Evolutionary conservation across 2,888 invertebrate species (phyloP), one percentile per base, ranked within the genome.

Genomic region (Phaedon cochleariae): DNA sequence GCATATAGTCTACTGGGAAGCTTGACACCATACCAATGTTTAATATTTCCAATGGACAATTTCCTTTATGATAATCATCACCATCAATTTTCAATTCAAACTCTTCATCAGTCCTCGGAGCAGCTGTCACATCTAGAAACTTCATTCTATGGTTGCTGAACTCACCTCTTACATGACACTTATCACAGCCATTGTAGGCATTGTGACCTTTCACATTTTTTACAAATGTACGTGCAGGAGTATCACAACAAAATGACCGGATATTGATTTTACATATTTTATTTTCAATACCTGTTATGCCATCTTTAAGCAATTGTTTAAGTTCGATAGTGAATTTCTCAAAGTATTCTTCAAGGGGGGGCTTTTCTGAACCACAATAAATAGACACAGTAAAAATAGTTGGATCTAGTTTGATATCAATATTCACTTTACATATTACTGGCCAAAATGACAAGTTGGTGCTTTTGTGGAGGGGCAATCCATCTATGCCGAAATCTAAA

Each of bases 101-200:
- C n/a, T n/a, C n/a, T 41, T 49, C 46, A 64, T 68, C 66, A 29
- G 67, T 71, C 57, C 73, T 60, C 29, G 64, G 21, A 34, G 63
- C 26, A 29, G 72, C 69, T 51, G 67, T 52, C 18, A 65, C 26
- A 64, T 70, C 65, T 22, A 62, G 55, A 70, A 64, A 75, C 15
- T 53, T 22, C 69, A 72, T 70, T 65, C 64, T 52, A 46, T 52
- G 62, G 55, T 69, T 62, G 12, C 22, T 59, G 57, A 68, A 65
- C 22, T 55, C 31, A 5, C 72, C 72, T n/a, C 59, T 67, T 21
- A 53, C 67, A 46, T 15, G 54, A 49, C 73, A 74, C 62, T 67
- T 74, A 54, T 73, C 71, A 62, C 72, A 45, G 7, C 45, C 10
- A 57, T 73, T 68, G 62, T 71, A 73, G 48, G n/a, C n/a, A n/a